Conservation (phyloP, 1,140 invertebrate species). For the Leptinotarsa undecemlineata region DNA sequence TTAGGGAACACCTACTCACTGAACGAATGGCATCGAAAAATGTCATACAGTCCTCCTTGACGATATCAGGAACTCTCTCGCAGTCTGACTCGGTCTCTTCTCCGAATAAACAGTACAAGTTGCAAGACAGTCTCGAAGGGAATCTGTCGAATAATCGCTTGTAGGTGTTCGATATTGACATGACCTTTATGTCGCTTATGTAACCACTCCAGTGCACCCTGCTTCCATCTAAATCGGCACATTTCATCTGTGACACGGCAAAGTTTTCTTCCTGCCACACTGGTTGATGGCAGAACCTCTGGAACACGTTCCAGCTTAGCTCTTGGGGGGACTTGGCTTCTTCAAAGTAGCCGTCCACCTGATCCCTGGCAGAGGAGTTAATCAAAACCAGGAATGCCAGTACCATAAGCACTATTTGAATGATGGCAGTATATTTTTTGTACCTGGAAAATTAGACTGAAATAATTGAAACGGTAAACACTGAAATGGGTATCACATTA, state of each 20-base stretch:
- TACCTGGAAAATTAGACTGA: constrained; percentile 27
- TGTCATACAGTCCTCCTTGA: constrained; percentile 60
- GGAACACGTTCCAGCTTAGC: constrained; percentile 69
- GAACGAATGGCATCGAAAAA: constrained; percentile 59
- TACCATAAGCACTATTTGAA: constrained; percentile 57
- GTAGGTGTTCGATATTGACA: constrained; percentile 65
- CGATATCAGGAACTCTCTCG: constrained; percentile 54
- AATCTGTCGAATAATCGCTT: constrained; percentile 63
- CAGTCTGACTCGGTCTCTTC: constrained; percentile 63
- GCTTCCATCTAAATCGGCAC: constrained; percentile 67
- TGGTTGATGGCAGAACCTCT: constrained; percentile 70
- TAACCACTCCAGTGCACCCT: constrained; percentile 74
- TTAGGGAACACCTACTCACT: constrained; percentile 67
- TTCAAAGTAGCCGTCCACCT: constrained; percentile 23
- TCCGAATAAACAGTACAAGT: constrained; percentile 71
- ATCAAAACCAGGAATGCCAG: constrained; percentile 47
- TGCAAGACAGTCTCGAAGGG: constrained; percentile 61
- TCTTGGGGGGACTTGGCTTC: constrained; percentile 30
- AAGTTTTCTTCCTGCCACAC: constrained; percentile 69
- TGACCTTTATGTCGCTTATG: constrained; percentile 67
- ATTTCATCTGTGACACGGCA: constrained; percentile 69
- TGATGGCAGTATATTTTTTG: constrained; percentile 63
- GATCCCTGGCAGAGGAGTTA: constrained; percentile 28
- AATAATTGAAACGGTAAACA: too few species aligned
- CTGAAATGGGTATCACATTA: too few species aligned